A percentile compares a stretch with the other conserved stretches of the same genome.
Evolutionary conservation across 2,113 vertebrate genomes (phyloP).

Genomic region (Eolophus roseicapilla): DNA sequence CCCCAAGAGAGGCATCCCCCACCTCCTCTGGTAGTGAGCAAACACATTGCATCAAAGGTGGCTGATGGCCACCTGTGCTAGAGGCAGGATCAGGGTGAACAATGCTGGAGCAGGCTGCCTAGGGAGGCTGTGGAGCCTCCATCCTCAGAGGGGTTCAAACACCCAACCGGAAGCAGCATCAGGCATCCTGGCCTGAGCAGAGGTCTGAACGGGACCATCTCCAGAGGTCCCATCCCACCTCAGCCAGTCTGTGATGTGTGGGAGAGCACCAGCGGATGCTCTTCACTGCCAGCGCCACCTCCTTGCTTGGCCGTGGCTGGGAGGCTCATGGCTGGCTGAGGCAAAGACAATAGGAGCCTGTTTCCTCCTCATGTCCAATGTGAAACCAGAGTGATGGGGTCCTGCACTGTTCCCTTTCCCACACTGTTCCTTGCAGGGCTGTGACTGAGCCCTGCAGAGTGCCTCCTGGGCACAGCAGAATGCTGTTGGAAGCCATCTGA

Average conservation of each 20-base stretch:
- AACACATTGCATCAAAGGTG: neutral
- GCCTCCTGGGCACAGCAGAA: neutral
- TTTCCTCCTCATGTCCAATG: neutral
- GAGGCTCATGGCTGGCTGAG: neutral
- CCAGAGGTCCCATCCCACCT: neutral
- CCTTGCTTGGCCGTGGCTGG: neutral
- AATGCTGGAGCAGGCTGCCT: neutral
- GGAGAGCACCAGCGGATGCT: neutral
- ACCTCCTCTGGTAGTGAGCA: neutral
- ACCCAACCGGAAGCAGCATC: rapidly evolving
- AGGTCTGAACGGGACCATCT: neutral
- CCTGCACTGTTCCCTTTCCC: neutral
- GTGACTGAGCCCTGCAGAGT: neutral
- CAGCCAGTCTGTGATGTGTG: neutral
- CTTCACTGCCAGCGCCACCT: neutral
- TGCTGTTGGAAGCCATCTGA: neutral
- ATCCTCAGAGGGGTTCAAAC: neutral
- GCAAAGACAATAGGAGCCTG: neutral
- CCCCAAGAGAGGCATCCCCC: neutral
- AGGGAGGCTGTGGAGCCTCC: neutral
- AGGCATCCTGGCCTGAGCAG: neutral
- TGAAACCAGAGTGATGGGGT: neutral
- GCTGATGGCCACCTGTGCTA: neutral
- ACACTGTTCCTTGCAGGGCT: neutral
- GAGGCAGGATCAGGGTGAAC: neutral